These are phyloP conservation scores for Caligus rogercresseyi DNA, from an alignment of 1,140 invertebrate species.

Conservation along the genomic window DNA sequence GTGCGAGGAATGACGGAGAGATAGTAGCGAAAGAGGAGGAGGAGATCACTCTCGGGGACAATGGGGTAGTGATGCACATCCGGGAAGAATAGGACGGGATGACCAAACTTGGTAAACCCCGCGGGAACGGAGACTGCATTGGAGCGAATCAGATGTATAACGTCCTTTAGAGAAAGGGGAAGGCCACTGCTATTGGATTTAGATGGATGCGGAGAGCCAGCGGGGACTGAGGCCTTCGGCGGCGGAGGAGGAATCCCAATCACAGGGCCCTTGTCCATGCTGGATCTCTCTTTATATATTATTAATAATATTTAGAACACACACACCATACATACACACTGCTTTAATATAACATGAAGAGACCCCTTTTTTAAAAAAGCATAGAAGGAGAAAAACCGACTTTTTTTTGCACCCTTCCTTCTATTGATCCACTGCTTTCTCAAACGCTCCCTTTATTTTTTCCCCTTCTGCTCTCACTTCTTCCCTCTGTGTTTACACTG, in stretches of 20 bases:
- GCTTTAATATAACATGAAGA: neutral
- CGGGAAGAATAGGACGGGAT: constrained; percentile 10
- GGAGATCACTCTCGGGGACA: constrained; percentile 4
- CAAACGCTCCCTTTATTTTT: neutral
- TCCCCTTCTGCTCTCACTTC: neutral
- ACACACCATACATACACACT: too few species aligned
- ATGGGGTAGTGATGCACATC: neutral
- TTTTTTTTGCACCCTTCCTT: neutral
- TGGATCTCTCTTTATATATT: neutral
- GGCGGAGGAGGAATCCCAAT: neutral
- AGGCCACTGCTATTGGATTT: neutral
- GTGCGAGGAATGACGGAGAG: constrained; percentile 9
- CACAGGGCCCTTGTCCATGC: neutral
- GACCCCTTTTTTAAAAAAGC: neutral
- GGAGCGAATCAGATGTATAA: neutral
- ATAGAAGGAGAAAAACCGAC: neutral
- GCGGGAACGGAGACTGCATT: neutral
- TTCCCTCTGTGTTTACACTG: neutral
- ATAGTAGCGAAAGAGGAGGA: constrained; percentile 11
- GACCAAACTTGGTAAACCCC: constrained; percentile 11
- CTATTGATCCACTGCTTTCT: too few species aligned
- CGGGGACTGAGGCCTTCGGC: neutral
- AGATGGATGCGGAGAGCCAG: too few species aligned
- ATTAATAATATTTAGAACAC: neutral
- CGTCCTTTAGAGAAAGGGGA: constrained; percentile 11